phyloP scores from a whole-genome alignment of 2,797 vertebrate genomes.

The Clarias fuscus region DNA sequence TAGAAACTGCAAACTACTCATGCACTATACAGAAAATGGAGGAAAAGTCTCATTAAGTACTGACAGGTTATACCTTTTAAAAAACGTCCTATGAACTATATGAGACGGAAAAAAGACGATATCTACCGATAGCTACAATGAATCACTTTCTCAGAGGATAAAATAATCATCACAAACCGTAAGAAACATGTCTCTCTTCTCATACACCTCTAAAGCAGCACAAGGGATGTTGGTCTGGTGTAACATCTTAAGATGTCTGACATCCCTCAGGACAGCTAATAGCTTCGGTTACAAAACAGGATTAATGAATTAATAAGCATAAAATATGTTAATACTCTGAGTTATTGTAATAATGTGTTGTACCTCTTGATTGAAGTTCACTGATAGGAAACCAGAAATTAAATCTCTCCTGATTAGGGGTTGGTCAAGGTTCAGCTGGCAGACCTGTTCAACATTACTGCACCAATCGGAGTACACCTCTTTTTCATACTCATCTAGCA shows the following conservation, averaged over 20 bases:
- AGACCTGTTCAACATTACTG: slow-evolving; percentile 71
- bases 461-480: slow-evolving; percentile 75
- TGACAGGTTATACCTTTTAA: not conserved
- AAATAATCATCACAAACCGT: slow-evolving; percentile 70
- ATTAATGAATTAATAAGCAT: not conserved
- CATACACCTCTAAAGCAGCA: slow-evolving; percentile 74
- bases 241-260: slow-evolving; percentile 79
- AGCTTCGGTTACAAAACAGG: slow-evolving; percentile 65
- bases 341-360: slow-evolving; percentile 16
- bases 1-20: slow-evolving; percentile 76
- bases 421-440: slow-evolving; percentile 79
- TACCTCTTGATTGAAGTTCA: slow-evolving; percentile 84
- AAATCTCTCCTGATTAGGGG: slow-evolving; percentile 72
- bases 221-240: slow-evolving; percentile 71
- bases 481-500: slow-evolving; percentile 75
- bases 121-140: not conserved
- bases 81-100: not conserved
- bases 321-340: not conserved
- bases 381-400: slow-evolving; percentile 72
- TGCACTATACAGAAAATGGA: slow-evolving; percentile 63
- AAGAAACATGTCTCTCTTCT: slow-evolving; percentile 75
- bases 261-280: slow-evolving; percentile 79
- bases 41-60: not conserved
- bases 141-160: not conserved
- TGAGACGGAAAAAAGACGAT: not conserved